A percentile compares a stretch with the other conserved stretches of the same genome.
These are phyloP conservation scores for Vidua chalybeata DNA, from an alignment of 2,113 vertebrate species.

Conservation along the genomic window DNA sequence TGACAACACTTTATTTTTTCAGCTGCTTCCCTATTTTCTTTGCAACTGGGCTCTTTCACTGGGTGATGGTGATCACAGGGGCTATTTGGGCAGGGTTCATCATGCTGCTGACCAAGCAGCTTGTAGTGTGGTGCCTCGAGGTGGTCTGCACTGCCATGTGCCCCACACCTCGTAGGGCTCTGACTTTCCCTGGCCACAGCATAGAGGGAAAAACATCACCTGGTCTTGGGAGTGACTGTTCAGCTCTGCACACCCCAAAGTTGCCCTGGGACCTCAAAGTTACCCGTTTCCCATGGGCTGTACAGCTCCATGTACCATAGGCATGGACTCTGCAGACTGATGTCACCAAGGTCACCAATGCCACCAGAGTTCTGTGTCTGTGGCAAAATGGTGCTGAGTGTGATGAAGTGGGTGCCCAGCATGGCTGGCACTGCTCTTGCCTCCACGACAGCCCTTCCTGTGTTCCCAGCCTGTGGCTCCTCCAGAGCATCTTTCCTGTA, in stretches of 20 bases:
- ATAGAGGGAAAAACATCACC: neutral
- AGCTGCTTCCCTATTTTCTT: conserved; percentile 47
- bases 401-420: neutral
- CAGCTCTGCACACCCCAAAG: neutral
- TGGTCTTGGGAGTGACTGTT: neutral
- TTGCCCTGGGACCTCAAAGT: neutral
- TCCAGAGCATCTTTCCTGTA: neutral
- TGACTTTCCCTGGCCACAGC: neutral
- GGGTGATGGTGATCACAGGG: neutral
- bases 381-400: accelerated
- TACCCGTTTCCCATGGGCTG: neutral
- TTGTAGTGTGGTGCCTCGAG: accelerated
- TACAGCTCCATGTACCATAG: neutral
- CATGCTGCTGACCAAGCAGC: neutral
- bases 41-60: neutral
- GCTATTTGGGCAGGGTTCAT: neutral
- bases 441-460: accelerated
- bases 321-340: neutral
- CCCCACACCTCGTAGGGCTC: neutral
- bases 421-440: neutral
- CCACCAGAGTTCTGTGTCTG: neutral
- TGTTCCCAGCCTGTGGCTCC: neutral
- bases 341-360: neutral
- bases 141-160: neutral
- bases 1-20: conserved; percentile 38